Conservation (phyloP, 2,797 vertebrate species). For the Mallotus villosus region DNA sequence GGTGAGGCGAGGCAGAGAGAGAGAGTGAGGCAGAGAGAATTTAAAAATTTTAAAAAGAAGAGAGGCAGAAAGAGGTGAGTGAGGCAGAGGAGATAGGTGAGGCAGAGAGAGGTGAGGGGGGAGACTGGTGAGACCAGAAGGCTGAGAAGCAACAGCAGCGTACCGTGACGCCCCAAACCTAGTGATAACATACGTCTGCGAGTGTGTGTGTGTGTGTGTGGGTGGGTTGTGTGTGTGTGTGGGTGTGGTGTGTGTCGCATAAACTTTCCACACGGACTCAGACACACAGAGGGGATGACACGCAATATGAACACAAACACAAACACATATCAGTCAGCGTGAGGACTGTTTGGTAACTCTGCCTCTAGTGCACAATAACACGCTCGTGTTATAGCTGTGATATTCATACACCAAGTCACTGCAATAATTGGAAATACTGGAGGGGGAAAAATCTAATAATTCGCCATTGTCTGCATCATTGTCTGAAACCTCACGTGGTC, state of each 20-base stretch:
- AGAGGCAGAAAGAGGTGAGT: neutral
- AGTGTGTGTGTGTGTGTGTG: constrained; percentile 24
- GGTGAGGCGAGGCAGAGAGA: too few species aligned
- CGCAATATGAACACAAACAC: constrained; percentile 10
- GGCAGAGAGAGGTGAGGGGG: neutral
- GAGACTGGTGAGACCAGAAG: constrained; percentile 8
- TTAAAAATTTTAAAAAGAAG: too few species aligned
- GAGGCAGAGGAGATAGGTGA: neutral
- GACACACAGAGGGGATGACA: constrained; percentile 20
- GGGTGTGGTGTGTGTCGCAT: constrained; percentile 20
- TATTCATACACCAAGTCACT: too few species aligned
- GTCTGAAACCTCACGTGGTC: neutral
- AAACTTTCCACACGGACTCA: constrained; percentile 15
- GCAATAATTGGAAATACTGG: too few species aligned
- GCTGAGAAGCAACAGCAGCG: constrained; percentile 26
- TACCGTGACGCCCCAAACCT: constrained; percentile 35
- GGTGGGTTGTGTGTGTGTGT: too few species aligned
- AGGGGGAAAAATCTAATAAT: too few species aligned
- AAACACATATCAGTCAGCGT: constrained; percentile 3
- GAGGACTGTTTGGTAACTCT: neutral
- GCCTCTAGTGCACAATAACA: neutral
- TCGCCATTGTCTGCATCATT: neutral
- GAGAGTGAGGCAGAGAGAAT: too few species aligned
- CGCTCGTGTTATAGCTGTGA: neutral
- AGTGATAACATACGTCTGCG: constrained; percentile 43